Evolutionary conservation across 2,113 vertebrate species (phyloP).

Genomic region (Rhegmatorhina hoffmannsi): DNA sequence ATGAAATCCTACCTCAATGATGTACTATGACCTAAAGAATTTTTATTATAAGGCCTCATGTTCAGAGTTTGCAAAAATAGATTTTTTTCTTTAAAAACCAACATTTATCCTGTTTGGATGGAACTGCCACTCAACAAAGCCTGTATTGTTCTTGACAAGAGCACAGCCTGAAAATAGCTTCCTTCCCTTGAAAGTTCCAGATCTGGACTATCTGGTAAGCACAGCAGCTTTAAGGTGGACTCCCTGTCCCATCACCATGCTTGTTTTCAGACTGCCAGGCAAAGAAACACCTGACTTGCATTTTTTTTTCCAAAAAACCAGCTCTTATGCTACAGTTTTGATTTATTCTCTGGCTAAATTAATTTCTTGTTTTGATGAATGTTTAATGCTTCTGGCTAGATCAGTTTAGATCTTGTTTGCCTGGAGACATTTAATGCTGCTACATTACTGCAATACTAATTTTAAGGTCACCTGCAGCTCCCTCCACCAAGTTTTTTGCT

Average conservation of each 20-base stretch:
- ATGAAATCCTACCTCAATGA: not conserved
- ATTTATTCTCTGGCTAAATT: slow-evolving; percentile 20
- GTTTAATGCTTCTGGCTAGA: slow-evolving; percentile 40
- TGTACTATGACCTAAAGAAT: not conserved
- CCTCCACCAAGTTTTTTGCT: not conserved
- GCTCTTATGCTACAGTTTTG: not conserved
- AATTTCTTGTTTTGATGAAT: slow-evolving; percentile 28
- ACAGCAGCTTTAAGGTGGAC: not conserved
- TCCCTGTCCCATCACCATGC: not conserved
- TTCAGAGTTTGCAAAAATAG: not conserved
- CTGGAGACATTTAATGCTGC: not conserved
- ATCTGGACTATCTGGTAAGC: not conserved
- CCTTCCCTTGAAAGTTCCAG: not conserved
- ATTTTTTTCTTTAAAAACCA: too few relatives aligned
- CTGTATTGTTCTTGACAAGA: not conserved
- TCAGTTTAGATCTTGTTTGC: not conserved
- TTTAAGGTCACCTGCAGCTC: not conserved
- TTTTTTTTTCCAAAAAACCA: not conserved
- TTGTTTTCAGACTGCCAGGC: not conserved
- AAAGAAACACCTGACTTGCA: not conserved
- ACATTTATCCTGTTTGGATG: not conserved
- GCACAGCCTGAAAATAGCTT: not conserved
- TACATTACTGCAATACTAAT: not conserved
- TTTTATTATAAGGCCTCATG: not conserved
- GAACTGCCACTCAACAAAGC: not conserved